A percentile compares a stretch with the other conserved stretches of the same genome.
Evolutionary conservation across 2,888 invertebrate genomes (phyloP).

Genomic region (Glyphotaelius pellucidus): DNA sequence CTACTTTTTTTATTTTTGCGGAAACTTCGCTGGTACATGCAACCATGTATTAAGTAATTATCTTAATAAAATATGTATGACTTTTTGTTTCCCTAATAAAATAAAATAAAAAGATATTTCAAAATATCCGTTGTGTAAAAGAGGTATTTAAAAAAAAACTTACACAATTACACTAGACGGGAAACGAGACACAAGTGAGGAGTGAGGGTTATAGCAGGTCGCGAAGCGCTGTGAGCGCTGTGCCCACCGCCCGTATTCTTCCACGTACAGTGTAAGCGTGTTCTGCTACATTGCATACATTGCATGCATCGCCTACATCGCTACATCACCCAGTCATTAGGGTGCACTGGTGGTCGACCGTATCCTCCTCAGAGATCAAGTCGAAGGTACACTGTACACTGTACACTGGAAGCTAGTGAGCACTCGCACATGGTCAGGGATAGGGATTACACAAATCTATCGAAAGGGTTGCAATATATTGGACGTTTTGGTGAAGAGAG

Average conservation of each 20-base stretch:
- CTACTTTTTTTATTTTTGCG: too few species aligned
- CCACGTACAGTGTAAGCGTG: not conserved
- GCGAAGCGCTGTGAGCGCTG: not conserved
- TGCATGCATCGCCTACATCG: not conserved
- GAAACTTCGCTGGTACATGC: too few species aligned
- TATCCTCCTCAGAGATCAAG: not conserved
- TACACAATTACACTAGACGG: not conserved
- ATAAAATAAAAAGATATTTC: too few species aligned
- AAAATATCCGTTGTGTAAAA: too few species aligned
- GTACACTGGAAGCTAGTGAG: not conserved
- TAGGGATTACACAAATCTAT: too few species aligned
- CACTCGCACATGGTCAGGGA: not conserved
- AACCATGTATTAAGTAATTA: too few species aligned
- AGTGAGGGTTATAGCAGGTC: not conserved
- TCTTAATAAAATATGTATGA: too few species aligned
- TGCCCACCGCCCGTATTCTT: not conserved
- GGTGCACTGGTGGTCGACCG: slow-evolving; percentile 49
- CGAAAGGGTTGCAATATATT: too few species aligned
- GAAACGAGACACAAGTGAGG: not conserved
- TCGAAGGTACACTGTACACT: not conserved
- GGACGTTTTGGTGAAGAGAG: too few species aligned
- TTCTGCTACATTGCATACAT: not conserved
- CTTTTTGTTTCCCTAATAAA: too few species aligned
- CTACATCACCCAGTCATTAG: slow-evolving; percentile 36
- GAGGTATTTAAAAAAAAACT: too few species aligned